Percentiles rank a stretch among this genome's conserved stretches.
Conservation (phyloP, 2,888 invertebrate genomes). For the Tanytarsus gracilentus region DNA sequence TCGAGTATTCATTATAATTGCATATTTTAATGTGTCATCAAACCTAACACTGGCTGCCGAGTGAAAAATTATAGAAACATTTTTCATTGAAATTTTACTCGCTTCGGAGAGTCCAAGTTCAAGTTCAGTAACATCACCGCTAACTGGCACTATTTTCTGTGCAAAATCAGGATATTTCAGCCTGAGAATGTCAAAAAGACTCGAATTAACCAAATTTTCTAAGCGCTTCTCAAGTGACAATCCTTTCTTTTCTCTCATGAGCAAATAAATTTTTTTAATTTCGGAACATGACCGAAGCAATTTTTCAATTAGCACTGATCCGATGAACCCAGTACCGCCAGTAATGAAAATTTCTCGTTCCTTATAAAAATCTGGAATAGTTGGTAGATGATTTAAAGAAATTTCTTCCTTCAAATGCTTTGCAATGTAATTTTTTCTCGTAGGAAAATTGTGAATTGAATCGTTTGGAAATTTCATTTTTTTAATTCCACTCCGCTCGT, state of each 20-base stretch:
- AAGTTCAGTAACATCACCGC: constrained; percentile 52
- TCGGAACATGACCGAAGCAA: constrained; percentile 70
- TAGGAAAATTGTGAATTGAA: too few relatives aligned
- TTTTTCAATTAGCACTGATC: constrained; percentile 83
- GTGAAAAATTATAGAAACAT: constrained; percentile 63
- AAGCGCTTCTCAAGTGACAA: constrained; percentile 56
- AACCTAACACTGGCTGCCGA: constrained; percentile 69
- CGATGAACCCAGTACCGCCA: constrained; percentile 62
- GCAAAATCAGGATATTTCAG: constrained; percentile 48
- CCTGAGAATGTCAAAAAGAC: constrained; percentile 43
- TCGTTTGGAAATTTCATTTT: too few relatives aligned
- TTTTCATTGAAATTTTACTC: constrained; percentile 51
- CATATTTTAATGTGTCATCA: constrained; percentile 62
- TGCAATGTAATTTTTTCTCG: too few relatives aligned
- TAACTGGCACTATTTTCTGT: constrained; percentile 56
- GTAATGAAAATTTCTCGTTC: neutral
- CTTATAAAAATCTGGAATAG: neutral
- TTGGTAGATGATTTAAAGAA: too few relatives aligned
- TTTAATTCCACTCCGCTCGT: too few relatives aligned
- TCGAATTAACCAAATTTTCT: constrained; percentile 47
- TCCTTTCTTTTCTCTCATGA: constrained; percentile 65
- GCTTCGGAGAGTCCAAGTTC: constrained; percentile 51
- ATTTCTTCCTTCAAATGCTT: too few relatives aligned
- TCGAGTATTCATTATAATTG: constrained; percentile 54
- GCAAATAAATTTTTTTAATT: constrained; percentile 62